These are phyloP conservation scores for Rhabdophis nuchalis DNA, from an alignment of 2,797 vertebrate species.

Conservation along the genomic window DNA sequence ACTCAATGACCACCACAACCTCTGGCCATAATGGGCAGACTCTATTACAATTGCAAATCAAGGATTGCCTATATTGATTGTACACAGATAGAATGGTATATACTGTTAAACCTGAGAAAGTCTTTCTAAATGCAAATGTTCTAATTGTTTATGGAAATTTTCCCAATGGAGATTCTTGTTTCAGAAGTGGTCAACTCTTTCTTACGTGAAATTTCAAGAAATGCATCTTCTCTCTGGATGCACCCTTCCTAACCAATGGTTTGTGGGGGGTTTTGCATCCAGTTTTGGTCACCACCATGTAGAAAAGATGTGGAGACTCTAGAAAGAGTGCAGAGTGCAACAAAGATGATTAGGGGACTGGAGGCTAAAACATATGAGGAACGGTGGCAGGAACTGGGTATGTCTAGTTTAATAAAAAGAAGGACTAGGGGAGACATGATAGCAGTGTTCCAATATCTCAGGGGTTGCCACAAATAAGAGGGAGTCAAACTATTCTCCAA, in stretches of 20 bases:
- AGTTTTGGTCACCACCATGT: no score
- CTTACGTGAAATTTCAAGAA: background rate
- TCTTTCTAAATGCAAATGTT: background rate
- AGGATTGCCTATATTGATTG: background rate
- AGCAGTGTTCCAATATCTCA: no score
- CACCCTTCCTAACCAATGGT: background rate
- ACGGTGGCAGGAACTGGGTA: no score
- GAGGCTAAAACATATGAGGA: no score
- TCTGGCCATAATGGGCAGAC: background rate
- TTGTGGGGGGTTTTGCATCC: no score
- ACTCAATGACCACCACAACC: background rate
- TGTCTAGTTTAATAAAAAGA: no score
- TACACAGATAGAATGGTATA: background rate
- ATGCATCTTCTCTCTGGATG: background rate
- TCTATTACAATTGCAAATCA: background rate
- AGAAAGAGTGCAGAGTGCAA: no score
- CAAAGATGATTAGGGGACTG: no score
- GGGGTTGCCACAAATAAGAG: no score
- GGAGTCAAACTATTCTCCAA: no score
- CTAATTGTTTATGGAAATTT: background rate
- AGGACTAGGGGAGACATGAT: no score
- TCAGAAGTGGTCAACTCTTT: background rate
- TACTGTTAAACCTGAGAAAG: background rate
- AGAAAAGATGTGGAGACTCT: no score
- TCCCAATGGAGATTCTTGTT: background rate